Evolutionary conservation across 2,888 invertebrate species (phyloP).

Genomic region (Drosophila macrospina): DNA sequence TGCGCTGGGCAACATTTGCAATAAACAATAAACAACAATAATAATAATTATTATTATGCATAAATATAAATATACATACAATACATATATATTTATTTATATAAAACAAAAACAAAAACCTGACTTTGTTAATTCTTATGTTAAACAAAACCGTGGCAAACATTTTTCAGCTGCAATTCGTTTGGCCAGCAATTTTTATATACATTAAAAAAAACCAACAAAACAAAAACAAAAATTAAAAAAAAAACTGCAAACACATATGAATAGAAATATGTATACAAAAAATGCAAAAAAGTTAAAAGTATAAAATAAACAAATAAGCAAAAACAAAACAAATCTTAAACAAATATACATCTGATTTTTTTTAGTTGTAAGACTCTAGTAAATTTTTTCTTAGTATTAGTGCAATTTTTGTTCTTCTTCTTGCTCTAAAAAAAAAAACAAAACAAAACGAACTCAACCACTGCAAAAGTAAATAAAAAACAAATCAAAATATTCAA

Average conservation of each 20-base stretch:
- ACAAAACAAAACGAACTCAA: slow-evolving; percentile 52
- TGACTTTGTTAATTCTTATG: slow-evolving; percentile 81
- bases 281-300: slow-evolving; percentile 30
- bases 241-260: slow-evolving; percentile 19
- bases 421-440: slow-evolving; percentile 72
- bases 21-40: slow-evolving; percentile 78
- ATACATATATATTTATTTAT: slow-evolving; percentile 71
- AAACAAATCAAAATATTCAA: slow-evolving; percentile 51
- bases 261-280: slow-evolving; percentile 40
- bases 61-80: slow-evolving; percentile 50
- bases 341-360: slow-evolving; percentile 82
- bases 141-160: slow-evolving; percentile 55
- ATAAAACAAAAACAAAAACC: too few species aligned
- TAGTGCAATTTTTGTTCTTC: slow-evolving; percentile 78
- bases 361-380: slow-evolving; percentile 82
- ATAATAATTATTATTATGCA: slow-evolving; percentile 65
- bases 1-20: slow-evolving; percentile 82
- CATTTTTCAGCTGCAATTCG: slow-evolving; percentile 42
- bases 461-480: slow-evolving; percentile 45
- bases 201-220: slow-evolving; percentile 37
- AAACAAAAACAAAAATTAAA: slow-evolving; percentile 24
- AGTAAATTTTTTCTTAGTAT: slow-evolving; percentile 84
- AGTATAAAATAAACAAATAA: slow-evolving; percentile 20
- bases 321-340: slow-evolving; percentile 57
- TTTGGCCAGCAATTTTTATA: slow-evolving; percentile 57